A percentile compares a stretch with the other conserved stretches of the same genome.
Conservation (phyloP, 2,113 vertebrate genomes). For the Platycercus adscitus region DNA sequence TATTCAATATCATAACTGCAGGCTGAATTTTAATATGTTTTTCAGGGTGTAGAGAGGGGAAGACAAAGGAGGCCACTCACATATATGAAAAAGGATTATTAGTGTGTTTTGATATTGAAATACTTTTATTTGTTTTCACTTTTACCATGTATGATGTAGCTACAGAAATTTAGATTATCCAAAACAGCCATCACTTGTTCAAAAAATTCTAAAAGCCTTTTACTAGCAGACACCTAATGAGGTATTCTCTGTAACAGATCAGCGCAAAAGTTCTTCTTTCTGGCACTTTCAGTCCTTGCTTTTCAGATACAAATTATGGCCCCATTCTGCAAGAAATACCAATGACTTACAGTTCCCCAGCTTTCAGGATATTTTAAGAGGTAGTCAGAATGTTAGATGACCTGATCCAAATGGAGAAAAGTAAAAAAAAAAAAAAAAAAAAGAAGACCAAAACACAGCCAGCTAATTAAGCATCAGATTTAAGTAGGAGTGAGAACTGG, state of each 20-base stretch:
- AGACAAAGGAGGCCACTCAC: not conserved
- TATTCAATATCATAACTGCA: not conserved
- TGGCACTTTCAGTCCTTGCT: not conserved
- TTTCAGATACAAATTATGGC: not conserved
- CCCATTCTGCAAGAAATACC: not conserved
- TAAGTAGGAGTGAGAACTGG: not conserved
- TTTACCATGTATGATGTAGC: rapidly evolving
- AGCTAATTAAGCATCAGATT: not conserved
- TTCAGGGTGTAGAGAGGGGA: not conserved
- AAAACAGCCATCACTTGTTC: not conserved
- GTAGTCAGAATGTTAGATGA: not conserved
- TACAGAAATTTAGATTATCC: not conserved
- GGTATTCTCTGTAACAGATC: not conserved
- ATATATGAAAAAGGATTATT: not conserved
- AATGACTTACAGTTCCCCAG: not conserved
- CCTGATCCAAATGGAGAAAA: not conserved
- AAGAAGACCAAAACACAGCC: rapidly evolving
- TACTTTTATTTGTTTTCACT: not conserved
- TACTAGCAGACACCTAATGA: not conserved
- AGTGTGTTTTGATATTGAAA: not conserved
- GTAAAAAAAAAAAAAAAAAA: not conserved
- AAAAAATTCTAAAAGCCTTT: not conserved
- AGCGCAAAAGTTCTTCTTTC: not conserved
- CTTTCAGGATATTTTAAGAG: not conserved
- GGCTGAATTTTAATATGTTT: not conserved